Percentiles rank a stretch among this genome's conserved stretches.
phyloP scores from a whole-genome alignment of 2,888 invertebrate genomes.

The Pherbina coryleti region DNA sequence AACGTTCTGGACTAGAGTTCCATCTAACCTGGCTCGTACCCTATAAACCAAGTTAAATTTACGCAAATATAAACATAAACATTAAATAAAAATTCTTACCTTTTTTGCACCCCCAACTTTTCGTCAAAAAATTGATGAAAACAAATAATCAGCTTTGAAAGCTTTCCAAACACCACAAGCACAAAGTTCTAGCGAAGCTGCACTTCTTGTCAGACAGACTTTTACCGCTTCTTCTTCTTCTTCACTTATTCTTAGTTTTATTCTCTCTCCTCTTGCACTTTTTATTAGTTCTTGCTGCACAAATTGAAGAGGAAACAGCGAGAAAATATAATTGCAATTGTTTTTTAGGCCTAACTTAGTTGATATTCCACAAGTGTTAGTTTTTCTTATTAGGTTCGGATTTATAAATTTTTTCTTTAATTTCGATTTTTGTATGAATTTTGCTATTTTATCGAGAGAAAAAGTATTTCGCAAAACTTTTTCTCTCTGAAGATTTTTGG shows the following conservation, averaged over 20 bases:
- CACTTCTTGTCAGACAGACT: constrained; percentile 4
- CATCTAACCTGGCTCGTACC: too few species aligned
- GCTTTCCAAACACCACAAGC: background rate
- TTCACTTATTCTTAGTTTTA: too few species aligned
- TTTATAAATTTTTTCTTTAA: background rate
- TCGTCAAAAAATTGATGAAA: background rate
- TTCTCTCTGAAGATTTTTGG: constrained; percentile 13
- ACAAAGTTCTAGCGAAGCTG: background rate
- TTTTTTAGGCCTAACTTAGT: background rate
- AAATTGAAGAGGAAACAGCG: background rate
- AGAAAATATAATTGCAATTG: background rate
- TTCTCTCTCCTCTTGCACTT: background rate
- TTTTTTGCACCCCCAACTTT: background rate
- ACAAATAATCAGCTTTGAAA: background rate
- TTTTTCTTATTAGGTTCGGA: background rate
- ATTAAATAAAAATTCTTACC: background rate
- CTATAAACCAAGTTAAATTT: too few species aligned
- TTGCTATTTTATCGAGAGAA: constrained; percentile 16
- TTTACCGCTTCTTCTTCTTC: background rate
- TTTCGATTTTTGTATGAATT: background rate
- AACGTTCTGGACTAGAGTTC: background rate
- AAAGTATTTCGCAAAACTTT: constrained; percentile 33
- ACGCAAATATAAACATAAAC: background rate
- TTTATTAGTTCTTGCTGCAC: background rate
- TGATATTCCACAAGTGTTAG: background rate